phyloP scores from a whole-genome alignment of 2,113 vertebrate species.

The Callipepla squamata region DNA sequence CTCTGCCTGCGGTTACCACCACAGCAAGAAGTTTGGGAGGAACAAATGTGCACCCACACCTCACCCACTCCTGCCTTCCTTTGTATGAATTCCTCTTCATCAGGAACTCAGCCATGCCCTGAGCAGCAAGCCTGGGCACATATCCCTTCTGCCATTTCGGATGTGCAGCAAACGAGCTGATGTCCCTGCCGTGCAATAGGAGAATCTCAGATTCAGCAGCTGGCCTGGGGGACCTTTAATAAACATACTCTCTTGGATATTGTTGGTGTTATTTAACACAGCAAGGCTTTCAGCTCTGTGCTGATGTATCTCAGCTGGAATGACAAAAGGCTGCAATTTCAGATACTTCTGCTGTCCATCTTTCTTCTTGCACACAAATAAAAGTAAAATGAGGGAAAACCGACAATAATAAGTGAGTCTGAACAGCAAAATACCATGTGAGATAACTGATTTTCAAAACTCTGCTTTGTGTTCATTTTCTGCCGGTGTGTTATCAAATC shows the following conservation, averaged over 20 bases:
- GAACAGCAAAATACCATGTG: not conserved
- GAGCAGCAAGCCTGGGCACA: not conserved
- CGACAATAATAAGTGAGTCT: not conserved
- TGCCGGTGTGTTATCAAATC: slow-evolving; percentile 1
- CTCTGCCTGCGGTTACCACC: not conserved
- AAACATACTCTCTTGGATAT: not conserved
- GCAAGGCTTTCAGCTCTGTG: not conserved
- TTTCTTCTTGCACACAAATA: not conserved
- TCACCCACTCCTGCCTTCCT: not conserved
- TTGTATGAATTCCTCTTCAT: not conserved
- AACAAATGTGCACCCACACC: accelerated
- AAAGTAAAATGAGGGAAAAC: not conserved
- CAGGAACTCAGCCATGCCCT: not conserved
- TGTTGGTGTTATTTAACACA: not conserved
- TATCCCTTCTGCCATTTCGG: not conserved
- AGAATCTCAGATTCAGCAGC: not conserved
- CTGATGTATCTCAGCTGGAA: not conserved
- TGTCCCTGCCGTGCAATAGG: not conserved
- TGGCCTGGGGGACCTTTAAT: not conserved
- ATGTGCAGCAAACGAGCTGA: not conserved
- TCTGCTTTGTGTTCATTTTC: not conserved
- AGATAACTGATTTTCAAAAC: not conserved
- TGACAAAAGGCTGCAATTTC: not conserved
- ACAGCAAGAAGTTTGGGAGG: not conserved
- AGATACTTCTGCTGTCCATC: not conserved